Conservation (phyloP, 1,140 invertebrate species). For the Chrysomallon squamiferum region DNA sequence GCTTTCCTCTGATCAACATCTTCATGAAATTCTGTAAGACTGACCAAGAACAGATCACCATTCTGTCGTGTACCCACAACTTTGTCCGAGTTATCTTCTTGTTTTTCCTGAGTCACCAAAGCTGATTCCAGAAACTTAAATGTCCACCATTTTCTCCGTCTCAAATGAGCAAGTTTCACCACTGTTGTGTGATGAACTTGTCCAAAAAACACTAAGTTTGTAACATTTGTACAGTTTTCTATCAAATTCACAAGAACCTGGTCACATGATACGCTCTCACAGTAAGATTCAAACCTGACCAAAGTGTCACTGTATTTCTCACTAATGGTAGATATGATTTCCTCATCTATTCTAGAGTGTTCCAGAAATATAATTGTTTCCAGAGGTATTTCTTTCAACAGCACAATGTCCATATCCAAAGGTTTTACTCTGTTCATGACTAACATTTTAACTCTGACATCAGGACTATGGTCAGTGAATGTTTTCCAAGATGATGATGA, state of each 20-base stretch:
- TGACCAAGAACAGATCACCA: slow-evolving; percentile 18
- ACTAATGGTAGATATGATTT: slow-evolving; percentile 22
- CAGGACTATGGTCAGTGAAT: slow-evolving; percentile 18
- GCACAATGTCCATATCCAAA: slow-evolving; percentile 27
- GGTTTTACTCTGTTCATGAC: slow-evolving; percentile 28
- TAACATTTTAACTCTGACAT: slow-evolving; percentile 30
- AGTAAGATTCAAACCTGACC: slow-evolving; percentile 28
- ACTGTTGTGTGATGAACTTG: slow-evolving; percentile 17
- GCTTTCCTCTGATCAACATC: slow-evolving; percentile 13
- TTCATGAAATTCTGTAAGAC: slow-evolving; percentile 19
- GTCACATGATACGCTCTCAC: slow-evolving; percentile 23
- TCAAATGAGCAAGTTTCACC: slow-evolving; percentile 9
- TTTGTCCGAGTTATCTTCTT: slow-evolving; percentile 20
- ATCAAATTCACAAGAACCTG: slow-evolving; percentile 13
- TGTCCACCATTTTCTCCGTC: slow-evolving; percentile 13
- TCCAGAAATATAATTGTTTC: slow-evolving; percentile 22
- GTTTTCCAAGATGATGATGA: slow-evolving; percentile 19
- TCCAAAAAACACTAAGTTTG: slow-evolving; percentile 31
- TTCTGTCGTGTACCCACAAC: slow-evolving; percentile 16
- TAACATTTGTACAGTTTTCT: slow-evolving; percentile 14
- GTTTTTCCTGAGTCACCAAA: slow-evolving; percentile 17
- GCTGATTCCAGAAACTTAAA: slow-evolving; percentile 28
- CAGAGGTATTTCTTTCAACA: slow-evolving; percentile 36
- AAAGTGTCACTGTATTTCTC: slow-evolving; percentile 28
- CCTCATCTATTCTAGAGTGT: slow-evolving; percentile 24